Conservation (phyloP, 2,113 vertebrate genomes). For the Capra hircus region DNA sequence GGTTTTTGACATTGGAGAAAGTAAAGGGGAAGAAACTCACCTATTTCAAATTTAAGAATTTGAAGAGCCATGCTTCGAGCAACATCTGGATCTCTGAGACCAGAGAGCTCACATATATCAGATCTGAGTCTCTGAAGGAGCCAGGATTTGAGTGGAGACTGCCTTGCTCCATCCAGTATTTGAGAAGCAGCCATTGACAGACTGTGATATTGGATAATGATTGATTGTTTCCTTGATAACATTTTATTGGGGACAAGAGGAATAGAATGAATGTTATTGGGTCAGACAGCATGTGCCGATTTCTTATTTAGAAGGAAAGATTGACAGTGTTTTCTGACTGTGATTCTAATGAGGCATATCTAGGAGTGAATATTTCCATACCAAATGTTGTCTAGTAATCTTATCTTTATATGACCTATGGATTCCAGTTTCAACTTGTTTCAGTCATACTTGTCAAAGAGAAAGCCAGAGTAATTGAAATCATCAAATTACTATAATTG, state of each 20-base stretch:
- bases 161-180: neutral
- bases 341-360: conserved; percentile 26
- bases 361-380: neutral
- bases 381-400: neutral
- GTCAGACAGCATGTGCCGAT: neutral
- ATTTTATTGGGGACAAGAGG: neutral
- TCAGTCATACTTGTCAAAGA: conserved; percentile 37
- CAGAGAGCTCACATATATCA: neutral
- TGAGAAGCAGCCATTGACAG: conserved; percentile 3
- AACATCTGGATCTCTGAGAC: neutral
- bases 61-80: neutral
- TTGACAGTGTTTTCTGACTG: neutral
- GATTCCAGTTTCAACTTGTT: conserved; percentile 28
- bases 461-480: conserved; percentile 11
- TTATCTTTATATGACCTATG: conserved; percentile 54
- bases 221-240: neutral
- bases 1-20: neutral
- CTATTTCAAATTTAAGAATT: neutral
- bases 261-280: neutral
- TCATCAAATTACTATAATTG: conserved; percentile 50
- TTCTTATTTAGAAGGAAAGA: neutral
- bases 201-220: neutral
- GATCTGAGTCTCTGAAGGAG: neutral
- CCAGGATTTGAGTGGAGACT: neutral
- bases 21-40: neutral